These are phyloP conservation scores for Malurus splendens DNA, from an alignment of 2,797 vertebrate genomes.

Conservation along the genomic window DNA sequence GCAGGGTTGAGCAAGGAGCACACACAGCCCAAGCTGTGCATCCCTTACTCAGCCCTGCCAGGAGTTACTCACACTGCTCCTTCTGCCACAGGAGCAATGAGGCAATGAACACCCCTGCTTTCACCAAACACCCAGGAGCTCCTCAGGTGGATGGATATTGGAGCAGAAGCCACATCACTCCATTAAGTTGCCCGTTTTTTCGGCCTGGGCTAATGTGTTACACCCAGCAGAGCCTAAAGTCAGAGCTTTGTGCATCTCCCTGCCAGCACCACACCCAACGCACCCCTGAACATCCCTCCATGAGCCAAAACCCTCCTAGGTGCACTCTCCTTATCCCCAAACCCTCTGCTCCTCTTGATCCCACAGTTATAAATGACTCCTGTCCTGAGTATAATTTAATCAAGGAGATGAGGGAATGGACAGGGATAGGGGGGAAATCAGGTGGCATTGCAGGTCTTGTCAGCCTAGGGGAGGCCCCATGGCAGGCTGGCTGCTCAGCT, in stretches of 20 bases:
- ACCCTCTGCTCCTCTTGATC: not conserved
- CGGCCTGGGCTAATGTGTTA: not conserved
- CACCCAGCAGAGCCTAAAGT: not conserved
- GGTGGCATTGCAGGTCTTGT: not conserved
- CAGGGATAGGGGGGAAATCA: not conserved
- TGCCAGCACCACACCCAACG: not conserved
- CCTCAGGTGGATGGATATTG: not conserved
- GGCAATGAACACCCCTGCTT: not conserved
- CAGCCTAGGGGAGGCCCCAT: not conserved
- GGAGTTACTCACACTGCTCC: not conserved
- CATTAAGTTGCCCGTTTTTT: not conserved
- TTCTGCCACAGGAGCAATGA: not conserved
- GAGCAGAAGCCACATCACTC: not conserved
- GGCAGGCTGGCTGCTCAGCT: not conserved
- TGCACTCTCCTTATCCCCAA: not conserved
- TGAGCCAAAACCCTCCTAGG: not conserved
- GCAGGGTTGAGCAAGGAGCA: not conserved
- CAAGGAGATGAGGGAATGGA: not conserved
- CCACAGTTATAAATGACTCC: not conserved
- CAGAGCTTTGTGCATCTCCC: not conserved
- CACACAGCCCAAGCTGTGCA: rapidly evolving
- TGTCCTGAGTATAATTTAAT: not conserved
- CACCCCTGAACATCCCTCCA: not conserved
- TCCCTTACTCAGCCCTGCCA: not conserved
- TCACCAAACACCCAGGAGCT: not conserved